Conservation (phyloP, 2,113 vertebrate genomes). For the Rhipidura dahli region DNA sequence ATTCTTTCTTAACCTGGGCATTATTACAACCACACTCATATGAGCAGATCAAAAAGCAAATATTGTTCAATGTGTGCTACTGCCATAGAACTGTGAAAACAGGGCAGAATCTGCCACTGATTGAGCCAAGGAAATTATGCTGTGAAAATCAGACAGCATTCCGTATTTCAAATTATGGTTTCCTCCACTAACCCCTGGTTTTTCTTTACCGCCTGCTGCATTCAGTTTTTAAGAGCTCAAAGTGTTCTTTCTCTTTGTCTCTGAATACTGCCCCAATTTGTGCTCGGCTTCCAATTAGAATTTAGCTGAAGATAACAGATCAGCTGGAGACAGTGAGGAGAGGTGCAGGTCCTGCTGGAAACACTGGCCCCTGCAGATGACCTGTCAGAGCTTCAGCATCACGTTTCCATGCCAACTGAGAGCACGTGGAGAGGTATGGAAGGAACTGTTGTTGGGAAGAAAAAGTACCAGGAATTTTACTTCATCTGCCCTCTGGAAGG, state of each 20-base stretch:
- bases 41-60: not conserved
- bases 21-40: not conserved
- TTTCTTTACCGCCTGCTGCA: not conserved
- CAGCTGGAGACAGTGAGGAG: not conserved
- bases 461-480: not conserved
- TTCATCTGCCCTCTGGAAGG: not conserved
- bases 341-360: not conserved
- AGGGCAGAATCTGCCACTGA: not conserved
- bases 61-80: not conserved
- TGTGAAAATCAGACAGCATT: not conserved
- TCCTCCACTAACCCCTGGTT: not conserved
- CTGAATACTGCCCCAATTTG: not conserved
- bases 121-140: not conserved
- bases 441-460: not conserved
- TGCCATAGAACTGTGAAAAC: not conserved
- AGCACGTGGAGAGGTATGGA: not conserved
- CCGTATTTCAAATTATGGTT: not conserved
- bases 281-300: not conserved
- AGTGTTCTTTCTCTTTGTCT: not conserved
- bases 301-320: not conserved
- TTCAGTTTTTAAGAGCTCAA: not conserved
- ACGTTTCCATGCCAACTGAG: slow-evolving; percentile 25
- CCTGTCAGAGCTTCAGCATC: not conserved
- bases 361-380: not conserved
- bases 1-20: not conserved